Conservation (phyloP, 2,888 invertebrate species). For the Polydrusus cervinus region DNA sequence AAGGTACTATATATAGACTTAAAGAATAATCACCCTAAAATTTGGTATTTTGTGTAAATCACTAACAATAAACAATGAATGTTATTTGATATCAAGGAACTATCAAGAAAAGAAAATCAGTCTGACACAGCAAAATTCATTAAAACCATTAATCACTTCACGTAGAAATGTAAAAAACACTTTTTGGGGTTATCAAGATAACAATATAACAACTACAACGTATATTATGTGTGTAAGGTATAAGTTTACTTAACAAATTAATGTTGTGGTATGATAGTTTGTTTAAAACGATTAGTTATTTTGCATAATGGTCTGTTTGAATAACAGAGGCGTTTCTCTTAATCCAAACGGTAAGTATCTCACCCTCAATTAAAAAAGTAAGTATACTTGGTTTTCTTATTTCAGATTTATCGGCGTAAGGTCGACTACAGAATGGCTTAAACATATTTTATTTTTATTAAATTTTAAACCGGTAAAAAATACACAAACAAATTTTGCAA, state of each 20-base stretch:
- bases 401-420: too few relatives aligned
- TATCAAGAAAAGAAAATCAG: conserved; percentile 12
- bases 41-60: too few relatives aligned
- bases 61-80: neutral
- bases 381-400: too few relatives aligned
- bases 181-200: conserved; percentile 32
- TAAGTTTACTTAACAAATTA: conserved; percentile 34
- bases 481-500: too few relatives aligned
- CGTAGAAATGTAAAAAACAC: conserved; percentile 8
- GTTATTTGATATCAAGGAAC: conserved; percentile 3
- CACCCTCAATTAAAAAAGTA: too few relatives aligned
- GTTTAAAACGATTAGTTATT: conserved; percentile 37
- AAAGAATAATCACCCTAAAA: too few relatives aligned
- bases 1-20: too few relatives aligned
- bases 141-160: conserved; percentile 25
- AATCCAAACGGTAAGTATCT: neutral
- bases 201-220: conserved; percentile 21
- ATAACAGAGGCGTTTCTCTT: neutral
- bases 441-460: too few relatives aligned
- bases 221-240: conserved; percentile 18
- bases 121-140: neutral
- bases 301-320: conserved; percentile 11
- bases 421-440: too few relatives aligned
- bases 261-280: conserved; percentile 28
- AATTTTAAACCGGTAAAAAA: too few relatives aligned